Conservation (phyloP, 2,888 invertebrate genomes). For the Ditula angustiorana region DNA sequence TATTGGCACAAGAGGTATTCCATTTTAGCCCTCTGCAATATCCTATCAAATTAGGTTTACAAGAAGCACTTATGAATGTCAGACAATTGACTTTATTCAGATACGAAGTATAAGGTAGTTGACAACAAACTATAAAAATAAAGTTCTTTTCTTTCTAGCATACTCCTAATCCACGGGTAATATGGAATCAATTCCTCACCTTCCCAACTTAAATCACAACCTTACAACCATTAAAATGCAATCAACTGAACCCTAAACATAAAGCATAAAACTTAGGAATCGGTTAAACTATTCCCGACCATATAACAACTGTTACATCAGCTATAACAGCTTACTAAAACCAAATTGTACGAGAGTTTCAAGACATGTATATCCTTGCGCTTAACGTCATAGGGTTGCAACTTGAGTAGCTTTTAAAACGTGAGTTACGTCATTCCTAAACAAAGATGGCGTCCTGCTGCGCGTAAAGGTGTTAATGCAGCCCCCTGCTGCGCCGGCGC, state of each 20-base stretch:
- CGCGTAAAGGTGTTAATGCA: constrained; percentile 68
- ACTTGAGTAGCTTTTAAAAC: not conserved
- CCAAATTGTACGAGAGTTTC: not conserved
- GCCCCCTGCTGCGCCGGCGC: constrained; percentile 57
- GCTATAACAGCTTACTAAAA: no score
- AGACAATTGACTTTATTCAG: no score
- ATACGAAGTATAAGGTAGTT: no score
- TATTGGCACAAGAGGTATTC: no score
- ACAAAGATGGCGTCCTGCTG: constrained; percentile 49
- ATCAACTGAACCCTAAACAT: not conserved
- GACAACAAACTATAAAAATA: not conserved
- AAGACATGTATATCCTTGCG: not conserved
- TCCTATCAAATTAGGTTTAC: no score
- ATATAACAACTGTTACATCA: not conserved
- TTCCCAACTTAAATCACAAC: not conserved
- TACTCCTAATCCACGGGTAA: no score
- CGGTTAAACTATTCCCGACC: not conserved
- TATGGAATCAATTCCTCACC: not conserved
- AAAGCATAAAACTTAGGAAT: not conserved
- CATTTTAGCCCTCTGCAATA: no score
- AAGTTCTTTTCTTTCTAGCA: not conserved
- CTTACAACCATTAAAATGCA: constrained; percentile 7
- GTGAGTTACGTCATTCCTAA: not conserved
- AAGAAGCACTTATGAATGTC: no score
- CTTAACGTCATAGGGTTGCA: not conserved